These are phyloP conservation scores for Andrena flavipes DNA, from an alignment of 2,888 invertebrate species.

Conservation along the genomic window DNA sequence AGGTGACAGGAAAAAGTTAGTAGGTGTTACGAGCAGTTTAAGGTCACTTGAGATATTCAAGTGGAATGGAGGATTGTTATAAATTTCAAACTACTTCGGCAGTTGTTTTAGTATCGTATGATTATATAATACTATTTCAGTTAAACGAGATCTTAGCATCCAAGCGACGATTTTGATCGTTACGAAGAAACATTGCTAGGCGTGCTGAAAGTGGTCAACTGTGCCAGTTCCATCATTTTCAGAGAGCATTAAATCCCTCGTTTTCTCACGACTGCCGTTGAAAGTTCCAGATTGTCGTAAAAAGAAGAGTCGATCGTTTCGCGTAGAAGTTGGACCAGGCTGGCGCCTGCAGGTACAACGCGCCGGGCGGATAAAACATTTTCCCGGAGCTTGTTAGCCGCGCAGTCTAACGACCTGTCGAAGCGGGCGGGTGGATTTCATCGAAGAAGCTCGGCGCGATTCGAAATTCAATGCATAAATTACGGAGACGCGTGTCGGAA, in stretches of 20 bases:
- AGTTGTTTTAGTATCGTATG: too few relatives aligned
- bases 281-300: conserved; percentile 54
- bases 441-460: conserved; percentile 41
- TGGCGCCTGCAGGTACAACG: conserved; percentile 40
- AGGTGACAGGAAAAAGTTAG: too few relatives aligned
- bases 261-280: conserved; percentile 17
- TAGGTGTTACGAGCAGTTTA: too few relatives aligned
- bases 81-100: too few relatives aligned
- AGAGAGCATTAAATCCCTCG: conserved; percentile 42
- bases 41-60: too few relatives aligned
- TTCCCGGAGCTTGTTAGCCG: conserved; percentile 58
- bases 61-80: too few relatives aligned
- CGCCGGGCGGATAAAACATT: conserved; percentile 53
- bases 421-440: conserved; percentile 50
- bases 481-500: conserved; percentile 48
- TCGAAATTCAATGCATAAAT: conserved; percentile 70
- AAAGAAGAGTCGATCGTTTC: conserved; percentile 54
- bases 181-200: conserved; percentile 2
- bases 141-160: conserved; percentile 30
- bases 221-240: conserved; percentile 43
- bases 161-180: conserved; percentile 18
- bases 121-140: conserved; percentile 4
- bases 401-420: conserved; percentile 60
- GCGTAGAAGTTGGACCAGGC: conserved; percentile 48
- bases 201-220: conserved; percentile 33